phyloP scores from a whole-genome alignment of 2,888 invertebrate species.

The Eristalis tenax region DNA sequence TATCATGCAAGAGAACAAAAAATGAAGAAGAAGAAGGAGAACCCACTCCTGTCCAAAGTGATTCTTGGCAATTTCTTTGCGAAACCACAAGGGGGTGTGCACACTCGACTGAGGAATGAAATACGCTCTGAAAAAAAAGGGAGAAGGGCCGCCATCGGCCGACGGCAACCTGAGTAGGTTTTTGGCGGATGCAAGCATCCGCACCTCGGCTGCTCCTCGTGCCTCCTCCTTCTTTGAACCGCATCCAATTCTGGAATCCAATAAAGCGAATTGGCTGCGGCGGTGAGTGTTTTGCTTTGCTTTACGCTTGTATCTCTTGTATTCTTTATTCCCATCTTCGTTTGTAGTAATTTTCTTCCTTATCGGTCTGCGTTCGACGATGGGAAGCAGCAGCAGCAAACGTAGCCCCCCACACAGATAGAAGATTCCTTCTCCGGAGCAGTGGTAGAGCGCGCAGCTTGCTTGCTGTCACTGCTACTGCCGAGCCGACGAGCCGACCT shows the following conservation, averaged over 20 bases:
- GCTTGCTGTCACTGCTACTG: background rate
- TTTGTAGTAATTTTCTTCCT: constrained; percentile 53
- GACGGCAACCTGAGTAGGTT: constrained; percentile 62
- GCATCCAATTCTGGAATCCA: constrained; percentile 69
- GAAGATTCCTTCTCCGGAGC: constrained; percentile 58
- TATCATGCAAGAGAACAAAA: constrained; percentile 11
- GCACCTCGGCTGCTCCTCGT: constrained; percentile 45
- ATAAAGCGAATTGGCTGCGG: constrained; percentile 67
- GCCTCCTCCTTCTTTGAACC: constrained; percentile 46
- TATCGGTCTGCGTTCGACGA: constrained; percentile 52
- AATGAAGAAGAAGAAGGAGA: constrained; percentile 34
- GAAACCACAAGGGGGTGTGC: constrained; percentile 60
- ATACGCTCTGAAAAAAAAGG: constrained; percentile 8
- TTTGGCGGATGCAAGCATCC: constrained; percentile 59
- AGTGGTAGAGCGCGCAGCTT: background rate
- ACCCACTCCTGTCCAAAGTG: constrained; percentile 40
- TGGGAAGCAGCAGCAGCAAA: constrained; percentile 23
- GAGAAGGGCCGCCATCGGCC: constrained; percentile 45
- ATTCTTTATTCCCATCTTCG: constrained; percentile 12
- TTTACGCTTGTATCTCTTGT: background rate
- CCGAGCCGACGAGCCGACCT: constrained; percentile 15
- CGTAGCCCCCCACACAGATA: constrained; percentile 13
- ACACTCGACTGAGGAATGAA: constrained; percentile 1
- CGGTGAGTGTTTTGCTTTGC: constrained; percentile 4
- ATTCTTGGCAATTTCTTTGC: constrained; percentile 68